These are phyloP conservation scores for Odocoileus virginianus DNA, from an alignment of 2,113 vertebrate species.

Conservation along the genomic window DNA sequence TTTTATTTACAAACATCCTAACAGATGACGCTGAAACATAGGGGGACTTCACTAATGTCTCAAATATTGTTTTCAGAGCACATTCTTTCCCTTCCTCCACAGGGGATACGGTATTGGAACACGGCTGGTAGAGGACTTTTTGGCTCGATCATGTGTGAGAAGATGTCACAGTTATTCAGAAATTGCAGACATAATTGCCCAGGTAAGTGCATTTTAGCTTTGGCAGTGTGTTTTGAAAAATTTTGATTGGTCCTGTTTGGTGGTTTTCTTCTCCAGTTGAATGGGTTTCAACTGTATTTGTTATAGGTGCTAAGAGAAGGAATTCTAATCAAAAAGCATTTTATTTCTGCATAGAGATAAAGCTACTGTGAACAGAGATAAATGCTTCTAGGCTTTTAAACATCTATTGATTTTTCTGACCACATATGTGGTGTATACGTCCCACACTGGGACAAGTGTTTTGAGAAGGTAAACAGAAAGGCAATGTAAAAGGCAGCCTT, in stretches of 20 bases:
- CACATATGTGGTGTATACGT: not conserved
- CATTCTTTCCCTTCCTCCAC: not conserved
- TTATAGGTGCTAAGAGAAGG: not conserved
- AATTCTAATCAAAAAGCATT: slow-evolving; percentile 21
- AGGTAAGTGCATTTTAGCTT: slow-evolving; percentile 75
- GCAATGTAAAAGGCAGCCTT: not conserved
- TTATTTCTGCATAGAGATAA: slow-evolving; percentile 16
- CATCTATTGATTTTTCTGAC: slow-evolving; percentile 3
- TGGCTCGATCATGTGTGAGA: slow-evolving; percentile 82
- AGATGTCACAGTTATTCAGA: slow-evolving; percentile 85
- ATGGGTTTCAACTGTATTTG: not conserved
- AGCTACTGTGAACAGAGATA: not conserved
- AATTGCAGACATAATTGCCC: slow-evolving; percentile 83
- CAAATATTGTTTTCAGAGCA: not conserved
- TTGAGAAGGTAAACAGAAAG: not conserved
- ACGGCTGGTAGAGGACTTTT: slow-evolving; percentile 84
- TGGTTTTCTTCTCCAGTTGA: not conserved
- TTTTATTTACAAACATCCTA: not conserved
- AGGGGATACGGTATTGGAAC: slow-evolving; percentile 84
- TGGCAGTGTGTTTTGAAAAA: not conserved
- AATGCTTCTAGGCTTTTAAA: not conserved
- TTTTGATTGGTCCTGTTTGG: not conserved
- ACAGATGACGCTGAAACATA: not conserved
- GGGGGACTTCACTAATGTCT: not conserved
- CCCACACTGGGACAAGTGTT: not conserved